phyloP scores from a whole-genome alignment of 2,113 vertebrate genomes.

The Pangasianodon gigas region DNA sequence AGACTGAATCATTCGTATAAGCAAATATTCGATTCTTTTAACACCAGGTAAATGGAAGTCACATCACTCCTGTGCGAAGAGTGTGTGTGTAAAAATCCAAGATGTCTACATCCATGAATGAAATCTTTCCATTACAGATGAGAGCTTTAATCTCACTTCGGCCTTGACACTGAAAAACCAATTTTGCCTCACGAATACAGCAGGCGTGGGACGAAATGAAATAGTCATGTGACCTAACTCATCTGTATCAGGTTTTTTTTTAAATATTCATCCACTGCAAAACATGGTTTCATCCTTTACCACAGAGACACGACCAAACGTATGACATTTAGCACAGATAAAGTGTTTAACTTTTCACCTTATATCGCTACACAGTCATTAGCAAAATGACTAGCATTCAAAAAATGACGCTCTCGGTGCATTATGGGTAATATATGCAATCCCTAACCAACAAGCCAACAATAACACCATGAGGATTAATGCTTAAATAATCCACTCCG shows the following conservation, averaged over 20 bases:
- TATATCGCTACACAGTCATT: background rate
- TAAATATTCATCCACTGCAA: background rate
- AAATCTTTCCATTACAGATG: background rate
- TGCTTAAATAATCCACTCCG: background rate
- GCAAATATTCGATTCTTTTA: background rate
- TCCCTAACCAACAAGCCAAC: background rate
- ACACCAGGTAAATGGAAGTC: too few species aligned
- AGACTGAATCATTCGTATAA: background rate
- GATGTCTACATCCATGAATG: background rate
- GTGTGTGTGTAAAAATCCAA: background rate
- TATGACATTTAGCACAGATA: background rate
- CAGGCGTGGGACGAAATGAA: background rate
- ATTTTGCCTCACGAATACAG: background rate
- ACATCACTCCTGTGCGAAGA: background rate
- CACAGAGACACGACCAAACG: background rate
- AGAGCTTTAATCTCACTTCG: background rate
- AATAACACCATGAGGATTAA: background rate
- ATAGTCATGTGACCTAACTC: background rate
- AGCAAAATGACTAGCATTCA: background rate
- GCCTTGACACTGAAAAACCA: background rate
- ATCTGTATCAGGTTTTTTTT: background rate
- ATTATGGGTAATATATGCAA: background rate
- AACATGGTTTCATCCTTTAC: background rate
- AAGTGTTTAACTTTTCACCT: background rate
- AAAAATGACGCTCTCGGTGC: background rate